Percentiles rank a stretch among this genome's conserved stretches.
Conservation (phyloP, 2,888 invertebrate species). For the Nemoura dubitans region DNA sequence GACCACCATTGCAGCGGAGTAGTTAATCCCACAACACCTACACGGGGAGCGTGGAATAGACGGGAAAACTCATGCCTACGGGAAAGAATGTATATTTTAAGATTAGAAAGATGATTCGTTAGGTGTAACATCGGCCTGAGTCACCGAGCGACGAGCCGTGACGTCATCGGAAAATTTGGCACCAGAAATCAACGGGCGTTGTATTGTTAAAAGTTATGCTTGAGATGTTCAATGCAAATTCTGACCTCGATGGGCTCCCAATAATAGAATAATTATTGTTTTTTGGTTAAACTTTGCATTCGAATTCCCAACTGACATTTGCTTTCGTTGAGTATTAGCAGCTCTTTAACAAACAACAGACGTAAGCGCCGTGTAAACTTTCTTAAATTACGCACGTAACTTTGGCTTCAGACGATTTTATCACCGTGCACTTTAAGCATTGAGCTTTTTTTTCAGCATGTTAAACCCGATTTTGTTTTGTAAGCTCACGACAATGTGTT, state of each 20-base stretch:
- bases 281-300: not conserved
- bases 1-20: not conserved
- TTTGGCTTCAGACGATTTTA: not conserved
- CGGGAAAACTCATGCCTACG: not conserved
- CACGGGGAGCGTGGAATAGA: not conserved
- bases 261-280: slow-evolving; percentile 4
- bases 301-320: not conserved
- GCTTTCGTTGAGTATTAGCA: not conserved
- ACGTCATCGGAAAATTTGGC: not conserved
- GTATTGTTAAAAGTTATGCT: slow-evolving; percentile 12
- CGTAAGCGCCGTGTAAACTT: not conserved
- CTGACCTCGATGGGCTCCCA: not conserved
- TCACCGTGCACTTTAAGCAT: not conserved
- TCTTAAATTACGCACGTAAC: not conserved
- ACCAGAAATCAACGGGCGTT: not conserved
- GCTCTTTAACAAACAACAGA: not conserved
- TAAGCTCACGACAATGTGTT: no score
- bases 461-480: no score
- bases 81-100: slow-evolving; percentile 7
- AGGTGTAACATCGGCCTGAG: not conserved
- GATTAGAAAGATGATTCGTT: not conserved
- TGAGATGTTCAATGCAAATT: slow-evolving; percentile 5
- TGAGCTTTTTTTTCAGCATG: no score
- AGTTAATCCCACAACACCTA: not conserved
- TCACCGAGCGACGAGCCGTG: not conserved